Base-by-base conservation (phyloP, 2,113 vertebrate species). In the Buteo buteo region DNA sequence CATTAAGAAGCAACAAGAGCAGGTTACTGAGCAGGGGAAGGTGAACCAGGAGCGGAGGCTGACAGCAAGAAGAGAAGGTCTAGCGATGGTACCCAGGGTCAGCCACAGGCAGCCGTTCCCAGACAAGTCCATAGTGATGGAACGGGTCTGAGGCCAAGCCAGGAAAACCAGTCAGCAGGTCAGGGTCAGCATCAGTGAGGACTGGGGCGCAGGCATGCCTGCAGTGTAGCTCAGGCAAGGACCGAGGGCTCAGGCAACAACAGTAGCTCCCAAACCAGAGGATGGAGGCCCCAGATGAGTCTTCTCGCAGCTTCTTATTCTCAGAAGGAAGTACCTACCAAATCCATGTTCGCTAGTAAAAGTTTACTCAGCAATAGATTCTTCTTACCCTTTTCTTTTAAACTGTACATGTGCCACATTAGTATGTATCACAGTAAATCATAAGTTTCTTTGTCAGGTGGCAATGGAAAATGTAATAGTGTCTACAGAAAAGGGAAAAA, bases 361-460 rank as follows among this genome's bases (percentile, higher is more conserved):
- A 86, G 9, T 67, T 87, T 83, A 62, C 91, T 94, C 49, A 82
- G 24, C 42, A 77, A 15, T 17, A 73, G 32, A 47, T 25, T 12
- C 18, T 55, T 86, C 36, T 34, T 45, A 52, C 10, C 8, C 7
- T 89, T 88, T 88, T 59, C 10, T 88, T 96, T 62, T 49, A 57
- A 83, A 73, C 14, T 67, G 20, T 72, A 24, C 34, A 29, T 72
- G 44, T 81, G 49, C n/a, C 31, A 40, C 61, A 57, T 70, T 54
- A 64, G 31, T 59, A 54, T 81, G 64, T 42, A 90, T 78, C n/a
- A 17, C 45, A 88, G 18, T 67, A 85, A 95, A 93, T 67, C 55
- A 25, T 64, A 95, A 85, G 54, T 85, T 93, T 83, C 45, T 86
- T 78, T 93, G 92, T 97, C 85, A 64, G 40, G 54, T 40, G 8